Evolutionary conservation across 2,888 invertebrate genomes (phyloP).

Genomic region (Drosophila crucigera): DNA sequence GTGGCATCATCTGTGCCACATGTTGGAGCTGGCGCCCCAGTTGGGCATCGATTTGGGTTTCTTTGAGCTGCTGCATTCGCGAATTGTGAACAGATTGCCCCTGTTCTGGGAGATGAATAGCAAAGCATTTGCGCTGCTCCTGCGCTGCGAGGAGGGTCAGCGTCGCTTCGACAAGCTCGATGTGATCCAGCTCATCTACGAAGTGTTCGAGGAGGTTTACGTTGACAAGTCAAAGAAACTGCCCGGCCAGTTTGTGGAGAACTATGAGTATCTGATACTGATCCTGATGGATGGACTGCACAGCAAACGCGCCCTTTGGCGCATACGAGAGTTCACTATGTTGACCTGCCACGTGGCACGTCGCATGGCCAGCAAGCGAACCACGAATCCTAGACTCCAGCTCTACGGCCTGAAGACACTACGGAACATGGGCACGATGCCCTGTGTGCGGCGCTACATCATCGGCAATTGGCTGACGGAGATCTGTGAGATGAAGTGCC

Average conservation of each 20-base stretch:
- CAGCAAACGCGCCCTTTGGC: conserved; percentile 76
- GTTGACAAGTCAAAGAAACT: neutral
- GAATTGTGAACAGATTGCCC: conserved; percentile 60
- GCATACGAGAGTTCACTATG: conserved; percentile 78
- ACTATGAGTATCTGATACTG: conserved; percentile 69
- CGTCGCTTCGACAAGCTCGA: conserved; percentile 71
- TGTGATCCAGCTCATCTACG: conserved; percentile 71
- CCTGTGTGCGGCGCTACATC: conserved; percentile 80
- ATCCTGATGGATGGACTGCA: conserved; percentile 78
- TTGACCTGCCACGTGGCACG: conserved; percentile 73
- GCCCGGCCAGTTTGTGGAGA: conserved; percentile 35
- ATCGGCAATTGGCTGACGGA: conserved; percentile 69
- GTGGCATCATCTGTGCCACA: conserved; percentile 78
- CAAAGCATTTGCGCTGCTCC: conserved; percentile 82
- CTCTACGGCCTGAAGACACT: conserved; percentile 79
- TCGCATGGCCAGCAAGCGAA: conserved; percentile 34
- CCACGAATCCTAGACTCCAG: conserved; percentile 70
- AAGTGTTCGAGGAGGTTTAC: conserved; percentile 51
- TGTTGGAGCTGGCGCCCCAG: conserved; percentile 75
- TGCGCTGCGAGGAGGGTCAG: conserved; percentile 81
- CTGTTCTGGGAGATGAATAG: conserved; percentile 70
- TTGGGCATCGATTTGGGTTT: conserved; percentile 76
- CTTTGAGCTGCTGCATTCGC: conserved; percentile 76
- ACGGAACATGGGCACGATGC: conserved; percentile 81
- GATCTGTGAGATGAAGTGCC: conserved; percentile 60